Percentiles rank a stretch among this genome's conserved stretches.
Conservation (phyloP, 1,140 invertebrate genomes). For the Stegodyphus dumicola region DNA sequence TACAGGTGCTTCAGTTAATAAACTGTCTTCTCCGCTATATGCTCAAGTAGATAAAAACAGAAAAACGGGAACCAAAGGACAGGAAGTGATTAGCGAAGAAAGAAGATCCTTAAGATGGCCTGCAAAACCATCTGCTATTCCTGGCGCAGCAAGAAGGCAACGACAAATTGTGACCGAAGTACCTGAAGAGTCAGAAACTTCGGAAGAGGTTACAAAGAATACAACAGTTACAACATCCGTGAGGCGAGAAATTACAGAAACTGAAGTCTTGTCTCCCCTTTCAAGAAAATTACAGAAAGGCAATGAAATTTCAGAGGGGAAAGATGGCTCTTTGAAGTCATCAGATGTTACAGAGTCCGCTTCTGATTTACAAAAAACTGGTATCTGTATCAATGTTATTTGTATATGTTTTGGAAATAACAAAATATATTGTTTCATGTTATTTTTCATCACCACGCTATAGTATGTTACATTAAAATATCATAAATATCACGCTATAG, state of each 20-base stretch:
- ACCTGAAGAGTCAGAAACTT: conserved; percentile 10
- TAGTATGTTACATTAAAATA: too few species aligned
- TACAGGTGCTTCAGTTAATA: too few species aligned
- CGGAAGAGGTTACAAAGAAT: conserved; percentile 37
- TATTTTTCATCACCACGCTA: too few species aligned
- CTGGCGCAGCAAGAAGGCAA: neutral
- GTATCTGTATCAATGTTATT: too few species aligned
- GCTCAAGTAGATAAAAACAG: conserved; percentile 44
- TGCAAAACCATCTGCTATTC: neutral
- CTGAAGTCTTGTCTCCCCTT: neutral
- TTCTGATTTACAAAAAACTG: too few species aligned
- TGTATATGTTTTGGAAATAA: too few species aligned
- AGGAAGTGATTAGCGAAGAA: neutral
- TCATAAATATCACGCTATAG: too few species aligned
- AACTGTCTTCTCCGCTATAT: conserved; percentile 10
- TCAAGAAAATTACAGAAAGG: too few species aligned
- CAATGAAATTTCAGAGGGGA: too few species aligned
- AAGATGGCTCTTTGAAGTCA: too few species aligned
- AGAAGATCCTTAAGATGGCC: neutral
- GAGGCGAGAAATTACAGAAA: conserved; percentile 30
- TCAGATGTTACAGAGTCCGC: too few species aligned
- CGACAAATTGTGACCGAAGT: neutral
- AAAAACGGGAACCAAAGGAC: neutral
- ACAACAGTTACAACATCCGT: conserved; percentile 34
- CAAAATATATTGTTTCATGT: too few species aligned